Percentiles rank a stretch among this genome's conserved stretches.
These are phyloP conservation scores for Dolichopus griseipennis DNA, from an alignment of 2,888 invertebrate species.

Conservation along the genomic window DNA sequence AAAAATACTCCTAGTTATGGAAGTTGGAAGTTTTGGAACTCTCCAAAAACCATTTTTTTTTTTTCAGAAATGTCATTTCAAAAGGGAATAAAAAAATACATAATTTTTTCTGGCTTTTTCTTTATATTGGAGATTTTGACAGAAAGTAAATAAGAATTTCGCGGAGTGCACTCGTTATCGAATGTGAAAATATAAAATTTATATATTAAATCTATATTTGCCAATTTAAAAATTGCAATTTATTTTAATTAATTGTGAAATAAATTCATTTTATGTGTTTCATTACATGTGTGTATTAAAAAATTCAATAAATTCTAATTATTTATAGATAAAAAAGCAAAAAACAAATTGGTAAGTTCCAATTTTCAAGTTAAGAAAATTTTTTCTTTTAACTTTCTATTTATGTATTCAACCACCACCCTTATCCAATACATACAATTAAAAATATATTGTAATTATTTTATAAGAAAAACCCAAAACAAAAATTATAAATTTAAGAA, in stretches of 20 bases:
- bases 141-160: conserved; percentile 4
- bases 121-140: not conserved
- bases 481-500: too few species aligned
- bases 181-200: not conserved
- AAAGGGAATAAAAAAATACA: too few species aligned
- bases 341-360: not conserved
- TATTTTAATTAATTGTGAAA: not conserved
- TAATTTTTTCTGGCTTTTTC: too few species aligned
- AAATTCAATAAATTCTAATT: not conserved
- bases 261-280: not conserved
- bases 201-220: not conserved
- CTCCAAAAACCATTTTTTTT: too few species aligned
- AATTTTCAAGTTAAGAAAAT: not conserved
- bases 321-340: not conserved
- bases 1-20: too few species aligned
- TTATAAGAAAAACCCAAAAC: not conserved
- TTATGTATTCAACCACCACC: conserved; percentile 1
- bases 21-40: too few species aligned
- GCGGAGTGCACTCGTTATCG: not conserved
- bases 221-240: not conserved
- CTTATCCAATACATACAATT: not conserved
- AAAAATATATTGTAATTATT: too few species aligned
- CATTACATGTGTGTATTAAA: not conserved
- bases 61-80: too few species aligned
- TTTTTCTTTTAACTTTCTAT: not conserved